Conservation (phyloP, 1,140 invertebrate genomes). For the Calliphora vicina region DNA sequence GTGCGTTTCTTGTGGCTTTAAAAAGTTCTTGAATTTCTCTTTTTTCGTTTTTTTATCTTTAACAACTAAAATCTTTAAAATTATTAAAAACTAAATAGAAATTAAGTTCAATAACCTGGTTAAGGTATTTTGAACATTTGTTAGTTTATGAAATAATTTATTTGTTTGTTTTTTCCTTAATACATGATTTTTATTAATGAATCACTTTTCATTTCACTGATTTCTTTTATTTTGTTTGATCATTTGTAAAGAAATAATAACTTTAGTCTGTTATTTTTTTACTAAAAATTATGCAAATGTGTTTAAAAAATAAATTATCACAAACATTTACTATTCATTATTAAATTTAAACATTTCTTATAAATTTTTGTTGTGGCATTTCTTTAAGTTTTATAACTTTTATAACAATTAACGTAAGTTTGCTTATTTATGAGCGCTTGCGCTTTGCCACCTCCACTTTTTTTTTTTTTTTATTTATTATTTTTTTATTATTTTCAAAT, state of each 20-base stretch:
- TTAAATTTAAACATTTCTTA: no score
- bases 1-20: background rate
- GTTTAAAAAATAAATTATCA: background rate
- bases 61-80: background rate
- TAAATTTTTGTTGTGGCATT: no score
- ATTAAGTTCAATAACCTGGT: background rate
- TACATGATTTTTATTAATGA: background rate
- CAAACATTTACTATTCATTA: no score
- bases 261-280: background rate
- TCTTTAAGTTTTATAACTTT: no score
- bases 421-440: background rate
- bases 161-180: conserved; percentile 6
- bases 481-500: background rate
- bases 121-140: background rate
- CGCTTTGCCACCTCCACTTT: background rate
- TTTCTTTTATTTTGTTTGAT: background rate
- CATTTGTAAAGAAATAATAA: background rate
- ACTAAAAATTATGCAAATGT: background rate
- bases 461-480: background rate
- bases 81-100: no score
- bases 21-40: background rate
- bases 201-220: conserved; percentile 11
- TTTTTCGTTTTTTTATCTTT: background rate
- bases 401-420: background rate
- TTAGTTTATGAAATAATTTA: background rate